Conservation (phyloP, 2,888 invertebrate species). For the Chesias legatella region DNA sequence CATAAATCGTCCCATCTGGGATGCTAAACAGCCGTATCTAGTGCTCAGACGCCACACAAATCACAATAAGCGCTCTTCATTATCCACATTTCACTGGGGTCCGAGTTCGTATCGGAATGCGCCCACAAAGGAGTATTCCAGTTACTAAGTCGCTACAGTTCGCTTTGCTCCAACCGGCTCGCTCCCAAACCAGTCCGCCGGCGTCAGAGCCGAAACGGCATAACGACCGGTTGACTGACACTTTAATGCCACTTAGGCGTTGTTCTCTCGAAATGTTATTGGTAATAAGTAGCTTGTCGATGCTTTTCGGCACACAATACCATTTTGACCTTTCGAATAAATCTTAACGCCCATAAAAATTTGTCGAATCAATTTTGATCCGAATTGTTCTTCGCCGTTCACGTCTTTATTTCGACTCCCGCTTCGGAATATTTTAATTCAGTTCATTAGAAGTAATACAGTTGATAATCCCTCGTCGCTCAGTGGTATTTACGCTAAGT, state of each 20-base stretch:
- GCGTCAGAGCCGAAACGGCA: slow-evolving; percentile 50
- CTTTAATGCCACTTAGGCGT: slow-evolving; percentile 73
- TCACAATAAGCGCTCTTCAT: slow-evolving; percentile 76
- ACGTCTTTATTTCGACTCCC: slow-evolving; percentile 7
- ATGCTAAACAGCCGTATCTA: slow-evolving; percentile 28
- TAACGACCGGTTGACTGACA: slow-evolving; percentile 76
- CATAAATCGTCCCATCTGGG: slow-evolving; percentile 38
- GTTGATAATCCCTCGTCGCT: slow-evolving; percentile 47
- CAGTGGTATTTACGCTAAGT: slow-evolving; percentile 44
- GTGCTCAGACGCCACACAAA: slow-evolving; percentile 62
- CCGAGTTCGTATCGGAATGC: slow-evolving; percentile 71
- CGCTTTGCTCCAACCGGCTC: slow-evolving; percentile 70
- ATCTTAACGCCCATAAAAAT: slow-evolving; percentile 15
- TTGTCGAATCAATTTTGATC: slow-evolving; percentile 12
- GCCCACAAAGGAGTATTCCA: slow-evolving; percentile 70
- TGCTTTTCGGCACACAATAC: slow-evolving; percentile 48
- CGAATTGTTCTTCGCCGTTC: slow-evolving; percentile 1
- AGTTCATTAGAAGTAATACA: slow-evolving; percentile 37
- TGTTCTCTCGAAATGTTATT: slow-evolving; percentile 74
- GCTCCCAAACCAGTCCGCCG: slow-evolving; percentile 55
- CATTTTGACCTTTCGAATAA: slow-evolving; percentile 26
- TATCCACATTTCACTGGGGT: slow-evolving; percentile 70
- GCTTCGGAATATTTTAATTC: slow-evolving; percentile 1
- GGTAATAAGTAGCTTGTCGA: slow-evolving; percentile 66
- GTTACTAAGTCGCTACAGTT: slow-evolving; percentile 65